Evolutionary conservation across 2,797 vertebrate genomes (phyloP).

Genomic region (Mormyrops boulengeri): DNA sequence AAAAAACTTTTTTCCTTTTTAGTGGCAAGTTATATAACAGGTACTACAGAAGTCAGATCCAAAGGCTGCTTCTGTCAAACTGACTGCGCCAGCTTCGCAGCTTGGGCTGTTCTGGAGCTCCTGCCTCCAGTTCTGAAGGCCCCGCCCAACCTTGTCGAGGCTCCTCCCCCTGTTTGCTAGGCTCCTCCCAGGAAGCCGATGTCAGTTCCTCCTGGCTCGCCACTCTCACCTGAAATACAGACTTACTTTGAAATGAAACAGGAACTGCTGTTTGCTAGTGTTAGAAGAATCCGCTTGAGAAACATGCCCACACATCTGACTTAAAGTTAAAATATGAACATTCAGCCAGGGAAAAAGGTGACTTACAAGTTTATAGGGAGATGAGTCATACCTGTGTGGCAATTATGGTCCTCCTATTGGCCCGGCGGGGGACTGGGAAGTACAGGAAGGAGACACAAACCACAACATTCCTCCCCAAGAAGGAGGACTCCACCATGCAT

Average conservation of each 20-base stretch:
- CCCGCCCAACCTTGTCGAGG: not conserved
- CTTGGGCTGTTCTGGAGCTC: conserved; percentile 7
- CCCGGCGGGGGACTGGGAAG: conserved; percentile 45
- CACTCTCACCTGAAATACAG: conserved; percentile 39
- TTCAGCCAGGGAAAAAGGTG: not conserved
- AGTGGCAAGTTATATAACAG: not conserved
- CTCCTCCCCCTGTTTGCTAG: conserved; percentile 25
- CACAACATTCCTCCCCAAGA: conserved; percentile 60
- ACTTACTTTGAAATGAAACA: not conserved
- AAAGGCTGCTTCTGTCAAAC: conserved; percentile 60
- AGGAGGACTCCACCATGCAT: conserved; percentile 62
- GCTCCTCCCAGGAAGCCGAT: not conserved
- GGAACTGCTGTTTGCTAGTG: not conserved
- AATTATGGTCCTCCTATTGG: not conserved
- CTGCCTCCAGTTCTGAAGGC: not conserved
- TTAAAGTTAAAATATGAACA: not conserved
- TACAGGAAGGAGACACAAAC: conserved; percentile 55
- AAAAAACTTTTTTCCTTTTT: not conserved
- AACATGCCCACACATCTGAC: not conserved
- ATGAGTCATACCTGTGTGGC: not conserved
- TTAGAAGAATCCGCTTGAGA: not conserved
- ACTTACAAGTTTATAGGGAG: not conserved
- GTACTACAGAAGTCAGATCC: conserved; percentile 45
- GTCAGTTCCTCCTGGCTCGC: conserved; percentile 25
- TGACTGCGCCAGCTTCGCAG: conserved; percentile 33